Conservation (phyloP, 2,888 invertebrate species). For the Leucania comma region DNA sequence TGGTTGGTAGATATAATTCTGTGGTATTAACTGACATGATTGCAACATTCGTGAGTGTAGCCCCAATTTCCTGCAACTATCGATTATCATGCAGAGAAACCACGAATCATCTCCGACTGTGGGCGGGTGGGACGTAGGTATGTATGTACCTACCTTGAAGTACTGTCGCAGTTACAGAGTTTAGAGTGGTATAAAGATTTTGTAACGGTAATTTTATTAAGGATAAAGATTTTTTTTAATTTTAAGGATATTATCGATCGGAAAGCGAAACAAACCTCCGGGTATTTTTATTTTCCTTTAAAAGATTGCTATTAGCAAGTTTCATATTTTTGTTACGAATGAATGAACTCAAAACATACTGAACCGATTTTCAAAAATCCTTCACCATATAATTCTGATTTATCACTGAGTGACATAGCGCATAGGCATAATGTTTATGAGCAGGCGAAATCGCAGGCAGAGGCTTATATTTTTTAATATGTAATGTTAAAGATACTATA, state of each 20-base stretch:
- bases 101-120: constrained; percentile 75
- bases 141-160: constrained; percentile 22
- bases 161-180: constrained; percentile 44
- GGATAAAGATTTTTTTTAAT: background rate
- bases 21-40: constrained; percentile 56
- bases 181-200: background rate
- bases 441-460: no score
- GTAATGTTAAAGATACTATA: no score
- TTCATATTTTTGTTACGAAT: no score
- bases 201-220: background rate
- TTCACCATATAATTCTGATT: no score
- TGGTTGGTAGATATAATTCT: constrained; percentile 12
- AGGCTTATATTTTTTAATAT: no score
- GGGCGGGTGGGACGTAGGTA: constrained; percentile 67
- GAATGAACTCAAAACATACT: no score
- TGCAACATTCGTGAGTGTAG: constrained; percentile 64
- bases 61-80: constrained; percentile 70
- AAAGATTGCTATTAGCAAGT: no score
- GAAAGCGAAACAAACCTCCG: no score
- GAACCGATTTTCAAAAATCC: no score
- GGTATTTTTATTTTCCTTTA: no score
- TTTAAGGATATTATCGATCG: background rate
- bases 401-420: no score
- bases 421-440: no score
- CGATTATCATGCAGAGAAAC: constrained; percentile 71